Evolutionary conservation across 37 sponge, comb jelly and placozoan genomes (phyloP).

Genomic region (Aphrocallistes beatrix): DNA sequence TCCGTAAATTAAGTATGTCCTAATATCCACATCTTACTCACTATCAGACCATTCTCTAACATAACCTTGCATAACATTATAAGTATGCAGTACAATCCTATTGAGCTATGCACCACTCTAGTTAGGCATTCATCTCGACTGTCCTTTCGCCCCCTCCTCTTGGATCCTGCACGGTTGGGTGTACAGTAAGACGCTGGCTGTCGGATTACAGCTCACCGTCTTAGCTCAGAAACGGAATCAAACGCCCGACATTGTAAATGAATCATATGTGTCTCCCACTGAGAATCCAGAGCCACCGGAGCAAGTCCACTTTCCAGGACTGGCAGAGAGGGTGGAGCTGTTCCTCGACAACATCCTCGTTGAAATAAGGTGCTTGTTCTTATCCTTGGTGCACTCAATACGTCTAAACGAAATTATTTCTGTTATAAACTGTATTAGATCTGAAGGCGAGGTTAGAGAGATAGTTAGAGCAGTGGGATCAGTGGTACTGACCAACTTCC

Average conservation of each 20-base stretch:
- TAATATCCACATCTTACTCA: no score
- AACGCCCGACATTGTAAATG: no score
- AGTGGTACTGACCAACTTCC: neutral
- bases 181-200: neutral
- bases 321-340: constrained; percentile 63
- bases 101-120: no score
- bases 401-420: no score
- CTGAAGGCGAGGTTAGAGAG: neutral
- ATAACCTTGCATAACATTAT: no score
- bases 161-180: neutral
- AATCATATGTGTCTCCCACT: neutral
- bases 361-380: constrained; percentile 29
- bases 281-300: neutral
- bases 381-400: neutral
- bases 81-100: neutral
- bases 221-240: neutral
- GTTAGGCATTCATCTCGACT: neutral
- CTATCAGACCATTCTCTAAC: no score
- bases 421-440: no score
- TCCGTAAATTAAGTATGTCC: no score
- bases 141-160: neutral
- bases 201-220: neutral
- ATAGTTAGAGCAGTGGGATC: neutral
- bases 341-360: constrained; percentile 56
- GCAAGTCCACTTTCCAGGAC: constrained; percentile 29